phyloP scores from a whole-genome alignment of 2,113 vertebrate genomes.

The Fulmarus glacialis region DNA sequence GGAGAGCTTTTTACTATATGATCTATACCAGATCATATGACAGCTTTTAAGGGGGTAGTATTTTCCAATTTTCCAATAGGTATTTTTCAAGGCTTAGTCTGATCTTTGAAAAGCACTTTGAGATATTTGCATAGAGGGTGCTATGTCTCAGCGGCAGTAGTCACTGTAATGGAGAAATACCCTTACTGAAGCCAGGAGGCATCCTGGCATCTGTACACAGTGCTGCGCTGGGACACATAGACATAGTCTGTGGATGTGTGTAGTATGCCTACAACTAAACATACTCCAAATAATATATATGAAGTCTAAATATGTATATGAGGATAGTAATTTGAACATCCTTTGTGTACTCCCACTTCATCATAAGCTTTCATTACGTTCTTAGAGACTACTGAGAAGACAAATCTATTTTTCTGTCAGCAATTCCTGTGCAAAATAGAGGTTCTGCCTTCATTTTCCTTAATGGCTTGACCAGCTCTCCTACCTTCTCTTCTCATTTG shows the following conservation, averaged over 20 bases:
- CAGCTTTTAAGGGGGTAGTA: neutral
- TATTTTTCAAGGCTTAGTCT: neutral
- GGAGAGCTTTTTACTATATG: neutral
- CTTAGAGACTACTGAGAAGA: neutral
- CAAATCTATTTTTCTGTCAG: neutral
- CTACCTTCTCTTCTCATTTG: neutral
- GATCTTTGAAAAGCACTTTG: neutral
- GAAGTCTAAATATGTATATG: neutral
- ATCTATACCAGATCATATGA: neutral
- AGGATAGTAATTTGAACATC: neutral
- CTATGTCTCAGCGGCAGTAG: neutral
- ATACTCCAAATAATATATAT: neutral
- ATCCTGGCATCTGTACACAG: neutral
- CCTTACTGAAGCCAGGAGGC: neutral
- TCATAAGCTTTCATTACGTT: neutral
- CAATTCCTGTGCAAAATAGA: neutral
- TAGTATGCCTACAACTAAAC: neutral
- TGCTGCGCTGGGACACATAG: fast-evolving
- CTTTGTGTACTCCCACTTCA: neutral
- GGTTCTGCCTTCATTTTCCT: neutral
- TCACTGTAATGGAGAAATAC: neutral
- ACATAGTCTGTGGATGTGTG: neutral
- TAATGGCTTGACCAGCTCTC: neutral
- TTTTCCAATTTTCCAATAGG: neutral
- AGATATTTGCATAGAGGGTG: neutral